phyloP scores from a whole-genome alignment of 2,113 vertebrate species.

The Ariopsis seemanni region DNA sequence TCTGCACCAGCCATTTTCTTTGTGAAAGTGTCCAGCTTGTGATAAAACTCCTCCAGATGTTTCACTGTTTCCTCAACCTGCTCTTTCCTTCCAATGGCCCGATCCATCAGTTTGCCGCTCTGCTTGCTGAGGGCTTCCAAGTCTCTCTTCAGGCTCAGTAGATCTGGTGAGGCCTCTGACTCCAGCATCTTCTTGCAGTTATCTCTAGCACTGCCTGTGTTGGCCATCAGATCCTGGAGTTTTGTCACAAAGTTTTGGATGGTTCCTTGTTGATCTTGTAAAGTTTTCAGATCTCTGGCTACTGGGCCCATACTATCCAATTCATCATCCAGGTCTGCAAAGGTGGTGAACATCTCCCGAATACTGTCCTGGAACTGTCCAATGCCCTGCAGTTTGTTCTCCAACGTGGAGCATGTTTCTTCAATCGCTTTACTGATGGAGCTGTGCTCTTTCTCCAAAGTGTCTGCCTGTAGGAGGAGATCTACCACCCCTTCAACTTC shows the following conservation, averaged over 20 bases:
- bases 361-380: conserved; percentile 95
- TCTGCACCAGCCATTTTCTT: conserved; percentile 74
- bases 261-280: conserved; percentile 79
- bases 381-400: conserved; percentile 92
- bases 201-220: conserved; percentile 81
- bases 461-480: conserved; percentile 82
- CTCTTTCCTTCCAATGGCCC: conserved; percentile 81
- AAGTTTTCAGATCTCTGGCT: conserved; percentile 75
- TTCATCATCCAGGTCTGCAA: conserved; percentile 94
- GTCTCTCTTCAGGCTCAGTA: conserved; percentile 89
- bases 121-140: conserved; percentile 92
- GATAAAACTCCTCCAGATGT: conserved; percentile 82
- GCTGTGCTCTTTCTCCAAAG: conserved; percentile 78
- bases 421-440: conserved; percentile 78
- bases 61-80: conserved; percentile 77
- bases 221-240: conserved; percentile 82
- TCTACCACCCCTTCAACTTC: conserved; percentile 84
- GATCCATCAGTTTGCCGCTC: conserved; percentile 89
- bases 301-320: conserved; percentile 89
- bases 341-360: conserved; percentile 91
- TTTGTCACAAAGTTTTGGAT: conserved; percentile 83
- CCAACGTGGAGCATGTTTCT: conserved; percentile 82
- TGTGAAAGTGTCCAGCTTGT: conserved; percentile 75
- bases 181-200: conserved; percentile 90
- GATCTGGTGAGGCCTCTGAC: conserved; percentile 87